These are phyloP conservation scores for Capreolus pygargus DNA, from an alignment of 2,113 vertebrate genomes.

Conservation along the genomic window DNA sequence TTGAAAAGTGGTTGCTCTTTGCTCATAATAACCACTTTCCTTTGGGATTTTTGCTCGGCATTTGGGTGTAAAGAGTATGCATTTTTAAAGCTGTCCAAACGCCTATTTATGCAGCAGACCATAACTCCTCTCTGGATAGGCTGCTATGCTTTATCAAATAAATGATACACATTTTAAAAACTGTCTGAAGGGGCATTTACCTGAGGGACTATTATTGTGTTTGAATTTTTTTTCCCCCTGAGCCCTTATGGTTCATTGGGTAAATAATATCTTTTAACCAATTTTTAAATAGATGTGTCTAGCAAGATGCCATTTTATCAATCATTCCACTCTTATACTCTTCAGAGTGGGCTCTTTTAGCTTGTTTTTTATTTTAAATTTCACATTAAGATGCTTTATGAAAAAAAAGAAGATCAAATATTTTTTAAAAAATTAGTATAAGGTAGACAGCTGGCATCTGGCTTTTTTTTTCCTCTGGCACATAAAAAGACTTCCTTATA, in stretches of 20 bases:
- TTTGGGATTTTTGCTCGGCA: conserved; percentile 36
- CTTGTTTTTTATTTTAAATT: conserved; percentile 48
- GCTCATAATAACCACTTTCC: conserved; percentile 8
- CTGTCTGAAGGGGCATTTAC: conserved; percentile 54
- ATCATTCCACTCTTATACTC: conserved; percentile 21
- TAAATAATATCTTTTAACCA: conserved; percentile 62
- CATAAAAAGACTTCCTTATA: background rate
- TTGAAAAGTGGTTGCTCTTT: conserved; percentile 61
- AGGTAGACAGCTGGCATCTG: background rate
- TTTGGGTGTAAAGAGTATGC: conserved; percentile 41
- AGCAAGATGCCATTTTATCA: conserved; percentile 31
- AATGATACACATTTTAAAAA: conserved; percentile 64
- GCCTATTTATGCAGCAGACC: conserved; percentile 58
- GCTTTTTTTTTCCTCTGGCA: background rate
- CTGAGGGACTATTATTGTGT: conserved; percentile 22
- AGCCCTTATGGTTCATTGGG: conserved; percentile 26
- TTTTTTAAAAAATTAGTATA: background rate
- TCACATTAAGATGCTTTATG: conserved; percentile 18
- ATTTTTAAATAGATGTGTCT: conserved; percentile 44
- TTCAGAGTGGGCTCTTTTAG: background rate
- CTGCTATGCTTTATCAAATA: conserved; percentile 41
- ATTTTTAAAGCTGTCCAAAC: conserved; percentile 68
- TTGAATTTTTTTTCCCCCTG: background rate
- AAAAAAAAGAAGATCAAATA: background rate
- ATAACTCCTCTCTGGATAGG: conserved; percentile 42